Conservation (phyloP, 2,888 invertebrate species). For the Callyntrura guangdongensis region DNA sequence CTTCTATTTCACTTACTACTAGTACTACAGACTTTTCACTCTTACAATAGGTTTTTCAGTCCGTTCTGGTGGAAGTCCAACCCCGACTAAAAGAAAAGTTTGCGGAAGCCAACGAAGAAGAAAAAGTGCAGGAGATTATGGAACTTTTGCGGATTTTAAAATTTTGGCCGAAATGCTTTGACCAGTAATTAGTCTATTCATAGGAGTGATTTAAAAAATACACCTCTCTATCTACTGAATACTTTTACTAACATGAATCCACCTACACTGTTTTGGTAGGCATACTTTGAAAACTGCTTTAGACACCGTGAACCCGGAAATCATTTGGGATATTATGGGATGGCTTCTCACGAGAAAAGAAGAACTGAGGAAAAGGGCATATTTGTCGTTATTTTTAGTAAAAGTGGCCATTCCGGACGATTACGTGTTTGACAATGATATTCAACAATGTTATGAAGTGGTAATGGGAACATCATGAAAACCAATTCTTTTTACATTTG, state of each 20-base stretch:
- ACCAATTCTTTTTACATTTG: too few relatives aligned
- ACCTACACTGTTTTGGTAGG: constrained; percentile 24
- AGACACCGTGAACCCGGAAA: constrained; percentile 84
- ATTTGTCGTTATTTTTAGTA: constrained; percentile 90
- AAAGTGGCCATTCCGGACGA: constrained; percentile 92
- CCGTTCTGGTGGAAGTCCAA: constrained; percentile 91
- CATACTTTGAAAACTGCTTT: constrained; percentile 53
- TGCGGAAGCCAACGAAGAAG: constrained; percentile 87
- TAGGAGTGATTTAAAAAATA: too few relatives aligned
- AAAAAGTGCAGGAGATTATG: constrained; percentile 87
- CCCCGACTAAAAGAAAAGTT: constrained; percentile 86
- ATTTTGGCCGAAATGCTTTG: constrained; percentile 89
- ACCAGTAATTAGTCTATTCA: constrained; percentile 86
- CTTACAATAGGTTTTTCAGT: constrained; percentile 88
- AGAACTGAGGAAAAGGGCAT: constrained; percentile 92
- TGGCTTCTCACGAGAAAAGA: constrained; percentile 92
- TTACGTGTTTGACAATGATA: constrained; percentile 91
- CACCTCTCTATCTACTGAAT: too few relatives aligned
- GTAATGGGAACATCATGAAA: too few relatives aligned
- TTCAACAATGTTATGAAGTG: constrained; percentile 90
- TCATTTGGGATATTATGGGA: constrained; percentile 89
- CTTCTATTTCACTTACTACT: too few relatives aligned
- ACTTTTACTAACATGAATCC: neutral
- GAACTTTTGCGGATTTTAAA: constrained; percentile 91
- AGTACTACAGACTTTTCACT: too few relatives aligned